Conservation (phyloP, 2,888 invertebrate species). For the Dinocampus coccinellae region DNA sequence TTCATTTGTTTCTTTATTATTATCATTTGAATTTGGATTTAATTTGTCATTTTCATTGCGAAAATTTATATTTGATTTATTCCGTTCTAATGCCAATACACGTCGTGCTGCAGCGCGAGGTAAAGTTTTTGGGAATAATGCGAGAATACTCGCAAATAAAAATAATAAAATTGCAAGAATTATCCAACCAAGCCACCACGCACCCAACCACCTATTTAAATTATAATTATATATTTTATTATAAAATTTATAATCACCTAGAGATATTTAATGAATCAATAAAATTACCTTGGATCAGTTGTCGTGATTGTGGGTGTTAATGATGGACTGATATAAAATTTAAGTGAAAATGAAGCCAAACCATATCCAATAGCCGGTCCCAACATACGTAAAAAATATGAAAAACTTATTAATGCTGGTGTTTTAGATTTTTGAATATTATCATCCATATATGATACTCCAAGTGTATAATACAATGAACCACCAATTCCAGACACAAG, state of each 20-base stretch:
- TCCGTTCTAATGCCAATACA: constrained; percentile 64
- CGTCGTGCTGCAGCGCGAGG: constrained; percentile 76
- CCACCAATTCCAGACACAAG: constrained; percentile 80
- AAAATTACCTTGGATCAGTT: constrained; percentile 73
- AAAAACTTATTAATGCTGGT: constrained; percentile 78
- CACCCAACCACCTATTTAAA: constrained; percentile 78
- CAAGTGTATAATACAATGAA: constrained; percentile 78
- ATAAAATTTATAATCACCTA: not conserved
- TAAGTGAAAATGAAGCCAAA: constrained; percentile 76
- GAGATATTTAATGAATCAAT: not conserved
- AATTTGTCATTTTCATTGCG: constrained; percentile 45
- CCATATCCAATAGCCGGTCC: constrained; percentile 80
- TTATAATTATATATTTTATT: not conserved
- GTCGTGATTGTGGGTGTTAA: constrained; percentile 76
- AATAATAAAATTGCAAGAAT: constrained; percentile 74
- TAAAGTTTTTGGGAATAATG: constrained; percentile 79
- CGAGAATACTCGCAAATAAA: constrained; percentile 74
- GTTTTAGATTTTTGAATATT: constrained; percentile 82
- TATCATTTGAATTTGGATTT: constrained; percentile 40
- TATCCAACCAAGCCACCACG: constrained; percentile 87
- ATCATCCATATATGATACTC: constrained; percentile 82
- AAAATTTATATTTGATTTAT: constrained; percentile 55
- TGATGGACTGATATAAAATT: constrained; percentile 77
- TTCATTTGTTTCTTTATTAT: constrained; percentile 43
- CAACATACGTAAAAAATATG: constrained; percentile 77